phyloP scores from a whole-genome alignment of 2,113 vertebrate genomes.

The Pavo muticus region DNA sequence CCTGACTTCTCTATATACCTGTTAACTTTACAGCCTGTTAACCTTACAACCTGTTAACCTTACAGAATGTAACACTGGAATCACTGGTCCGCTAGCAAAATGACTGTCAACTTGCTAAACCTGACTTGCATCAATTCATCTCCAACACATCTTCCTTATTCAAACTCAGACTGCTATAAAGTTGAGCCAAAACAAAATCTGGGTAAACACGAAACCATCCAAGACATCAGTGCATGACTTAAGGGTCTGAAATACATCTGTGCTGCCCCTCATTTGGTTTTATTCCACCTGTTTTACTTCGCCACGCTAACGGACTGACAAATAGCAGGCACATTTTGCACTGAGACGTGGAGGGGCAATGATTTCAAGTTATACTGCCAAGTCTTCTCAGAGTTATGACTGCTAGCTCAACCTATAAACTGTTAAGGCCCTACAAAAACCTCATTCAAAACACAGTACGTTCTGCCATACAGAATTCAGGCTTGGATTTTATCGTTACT shows the following conservation, averaged over 20 bases:
- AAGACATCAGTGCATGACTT: neutral
- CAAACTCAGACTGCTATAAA: neutral
- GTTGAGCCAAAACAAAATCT: neutral
- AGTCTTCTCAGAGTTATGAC: neutral
- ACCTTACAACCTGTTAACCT: too few relatives aligned
- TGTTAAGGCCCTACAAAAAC: conserved; percentile 30
- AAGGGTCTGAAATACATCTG: conserved; percentile 23
- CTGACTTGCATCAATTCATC: neutral
- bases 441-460: neutral
- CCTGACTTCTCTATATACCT: too few relatives aligned
- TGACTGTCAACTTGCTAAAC: neutral
- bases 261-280: neutral
- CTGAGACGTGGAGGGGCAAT: neutral
- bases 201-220: neutral
- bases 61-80: too few relatives aligned
- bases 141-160: neutral
- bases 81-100: neutral
- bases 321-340: neutral
- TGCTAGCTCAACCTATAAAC: conserved; percentile 24
- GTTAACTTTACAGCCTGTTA: too few relatives aligned
- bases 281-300: conserved; percentile 28
- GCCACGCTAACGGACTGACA: neutral
- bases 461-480: neutral
- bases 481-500: neutral
- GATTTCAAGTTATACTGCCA: conserved; percentile 34